These are phyloP conservation scores for Hipposideros armiger DNA, from an alignment of 2,113 vertebrate species.

Conservation along the genomic window DNA sequence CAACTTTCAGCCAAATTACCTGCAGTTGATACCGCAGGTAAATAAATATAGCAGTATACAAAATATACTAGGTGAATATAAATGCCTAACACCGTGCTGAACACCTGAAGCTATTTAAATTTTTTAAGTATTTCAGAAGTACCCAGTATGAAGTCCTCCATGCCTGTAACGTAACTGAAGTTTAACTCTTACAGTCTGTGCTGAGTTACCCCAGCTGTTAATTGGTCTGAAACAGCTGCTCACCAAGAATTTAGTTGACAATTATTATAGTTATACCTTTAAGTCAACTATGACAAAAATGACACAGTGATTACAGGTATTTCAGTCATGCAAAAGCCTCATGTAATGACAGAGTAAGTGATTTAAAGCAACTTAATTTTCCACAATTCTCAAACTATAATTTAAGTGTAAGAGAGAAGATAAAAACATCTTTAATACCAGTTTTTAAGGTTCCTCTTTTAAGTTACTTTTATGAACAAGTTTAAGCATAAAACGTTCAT, in stretches of 20 bases:
- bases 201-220: slow-evolving; percentile 87
- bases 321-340: slow-evolving; percentile 81
- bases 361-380: slow-evolving; percentile 64
- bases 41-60: neutral
- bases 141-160: slow-evolving; percentile 75
- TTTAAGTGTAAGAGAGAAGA: slow-evolving; percentile 15
- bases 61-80: neutral
- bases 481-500: slow-evolving; percentile 31
- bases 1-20: neutral
- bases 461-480: slow-evolving; percentile 53
- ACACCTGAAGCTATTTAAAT: neutral
- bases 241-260: slow-evolving; percentile 85
- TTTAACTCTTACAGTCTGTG: slow-evolving; percentile 80
- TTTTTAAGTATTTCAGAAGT: slow-evolving; percentile 87
- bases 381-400: slow-evolving; percentile 60
- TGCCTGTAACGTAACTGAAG: slow-evolving; percentile 68
- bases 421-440: slow-evolving; percentile 26
- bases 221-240: slow-evolving; percentile 87
- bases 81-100: too few species aligned
- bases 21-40: neutral
- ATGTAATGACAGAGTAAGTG: slow-evolving; percentile 75
- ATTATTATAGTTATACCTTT: slow-evolving; percentile 87
- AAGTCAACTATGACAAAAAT: slow-evolving; percentile 86
- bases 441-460: slow-evolving; percentile 36
- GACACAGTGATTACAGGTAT: slow-evolving; percentile 85